phyloP scores from a whole-genome alignment of 2,888 invertebrate genomes.

The Therioaphis trifolii region DNA sequence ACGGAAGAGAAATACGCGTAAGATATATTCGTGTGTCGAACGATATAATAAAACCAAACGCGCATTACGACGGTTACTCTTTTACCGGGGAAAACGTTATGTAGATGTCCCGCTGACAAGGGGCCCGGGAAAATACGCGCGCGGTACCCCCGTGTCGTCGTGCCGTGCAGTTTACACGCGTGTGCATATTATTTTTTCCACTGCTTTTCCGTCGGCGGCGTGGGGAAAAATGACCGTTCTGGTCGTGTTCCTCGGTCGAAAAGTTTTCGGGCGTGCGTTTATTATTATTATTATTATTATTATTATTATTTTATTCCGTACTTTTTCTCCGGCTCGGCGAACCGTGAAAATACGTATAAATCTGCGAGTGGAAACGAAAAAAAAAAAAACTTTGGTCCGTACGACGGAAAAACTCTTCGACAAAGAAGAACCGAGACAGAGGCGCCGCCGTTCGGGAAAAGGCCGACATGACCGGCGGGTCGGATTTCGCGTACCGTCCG shows the following conservation, averaged over 20 bases:
- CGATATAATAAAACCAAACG: slow-evolving; percentile 44
- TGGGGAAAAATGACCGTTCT: slow-evolving; percentile 21
- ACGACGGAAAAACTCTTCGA: neutral
- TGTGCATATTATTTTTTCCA: slow-evolving; percentile 44
- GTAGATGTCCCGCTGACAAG: slow-evolving; percentile 29
- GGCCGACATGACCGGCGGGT: neutral
- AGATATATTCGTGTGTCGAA: slow-evolving; percentile 35
- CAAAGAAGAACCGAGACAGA: slow-evolving; percentile 18
- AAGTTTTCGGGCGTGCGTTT: neutral
- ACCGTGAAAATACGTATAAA: slow-evolving; percentile 51
- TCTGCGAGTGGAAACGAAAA: slow-evolving; percentile 24
- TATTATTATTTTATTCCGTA: no score
- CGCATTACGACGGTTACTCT: slow-evolving; percentile 42
- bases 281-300: neutral
- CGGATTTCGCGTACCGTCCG: neutral
- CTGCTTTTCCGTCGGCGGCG: no score
- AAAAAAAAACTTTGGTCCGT: slow-evolving; percentile 25
- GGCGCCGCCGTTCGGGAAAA: neutral
- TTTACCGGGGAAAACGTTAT: slow-evolving; percentile 43
- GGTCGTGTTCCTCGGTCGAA: slow-evolving; percentile 1
- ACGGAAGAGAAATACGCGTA: slow-evolving; percentile 51
- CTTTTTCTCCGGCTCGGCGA: slow-evolving; percentile 28
- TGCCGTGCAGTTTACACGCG: neutral
- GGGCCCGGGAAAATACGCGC: neutral
- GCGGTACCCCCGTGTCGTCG: neutral